These are phyloP conservation scores for Turritopsis dohrnii DNA, from an alignment of 30 jellyfish, hydroid and myxozoan species.

Conservation along the genomic window DNA sequence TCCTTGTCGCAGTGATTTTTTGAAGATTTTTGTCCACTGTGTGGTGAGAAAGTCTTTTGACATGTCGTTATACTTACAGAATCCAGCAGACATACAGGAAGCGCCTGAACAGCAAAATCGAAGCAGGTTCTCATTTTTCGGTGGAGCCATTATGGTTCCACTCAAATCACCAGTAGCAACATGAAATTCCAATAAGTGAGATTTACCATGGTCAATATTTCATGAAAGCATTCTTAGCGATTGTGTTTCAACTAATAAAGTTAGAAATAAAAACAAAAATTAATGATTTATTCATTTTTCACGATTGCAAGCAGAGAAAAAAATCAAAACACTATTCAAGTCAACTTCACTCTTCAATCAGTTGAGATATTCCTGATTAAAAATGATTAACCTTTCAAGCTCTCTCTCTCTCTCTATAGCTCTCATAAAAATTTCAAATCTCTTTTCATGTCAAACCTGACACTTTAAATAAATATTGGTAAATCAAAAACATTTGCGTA, in stretches of 20 bases:
- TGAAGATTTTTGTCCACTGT: too few relatives aligned
- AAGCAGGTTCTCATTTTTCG: conserved; percentile 21
- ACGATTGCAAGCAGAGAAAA: not conserved
- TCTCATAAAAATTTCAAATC: too few relatives aligned
- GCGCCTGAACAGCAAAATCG: conserved; percentile 62
- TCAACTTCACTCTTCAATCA: not conserved
- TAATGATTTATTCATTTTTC: not conserved
- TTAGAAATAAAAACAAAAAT: not conserved
- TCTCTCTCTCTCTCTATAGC: too few relatives aligned
- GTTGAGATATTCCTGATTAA: too few relatives aligned
- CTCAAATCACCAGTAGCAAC: not conserved
- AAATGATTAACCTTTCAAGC: too few relatives aligned
- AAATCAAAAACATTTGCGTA: too few relatives aligned
- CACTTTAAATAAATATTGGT: too few relatives aligned
- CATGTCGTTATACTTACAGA: conserved; percentile 34
- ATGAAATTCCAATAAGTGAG: not conserved
- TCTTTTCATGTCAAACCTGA: too few relatives aligned
- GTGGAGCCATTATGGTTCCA: not conserved
- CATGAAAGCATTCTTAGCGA: not conserved
- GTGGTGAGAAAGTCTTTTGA: too few relatives aligned
- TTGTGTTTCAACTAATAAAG: not conserved
- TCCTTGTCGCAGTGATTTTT: too few relatives aligned
- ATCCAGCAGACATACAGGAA: conserved; percentile 72
- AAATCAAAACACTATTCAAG: not conserved
- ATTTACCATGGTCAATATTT: not conserved